These are phyloP conservation scores for Drosophila rufa DNA, from an alignment of 1,140 invertebrate species.

Conservation along the genomic window DNA sequence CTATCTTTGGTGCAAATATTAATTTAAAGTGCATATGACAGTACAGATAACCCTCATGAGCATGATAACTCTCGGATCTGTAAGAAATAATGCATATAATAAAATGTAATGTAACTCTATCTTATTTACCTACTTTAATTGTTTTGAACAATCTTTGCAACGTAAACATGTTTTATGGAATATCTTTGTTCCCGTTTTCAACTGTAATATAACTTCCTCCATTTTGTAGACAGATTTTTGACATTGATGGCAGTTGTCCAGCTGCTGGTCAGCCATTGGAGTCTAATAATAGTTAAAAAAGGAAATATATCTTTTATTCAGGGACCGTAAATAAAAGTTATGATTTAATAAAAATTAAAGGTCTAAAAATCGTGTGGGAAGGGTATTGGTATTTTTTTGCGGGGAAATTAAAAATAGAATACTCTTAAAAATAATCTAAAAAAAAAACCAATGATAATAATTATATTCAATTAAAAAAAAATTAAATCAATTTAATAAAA, in stretches of 20 bases:
- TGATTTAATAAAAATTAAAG: too few relatives aligned
- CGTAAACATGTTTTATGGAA: conserved; percentile 97
- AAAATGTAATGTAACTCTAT: neutral
- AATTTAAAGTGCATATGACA: conserved; percentile 97
- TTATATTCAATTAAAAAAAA: too few relatives aligned
- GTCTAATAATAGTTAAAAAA: conserved; percentile 37
- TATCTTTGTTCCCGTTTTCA: conserved; percentile 92
- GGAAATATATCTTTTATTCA: conserved; percentile 2
- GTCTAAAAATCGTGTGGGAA: too few relatives aligned
- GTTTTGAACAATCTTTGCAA: conserved; percentile 95
- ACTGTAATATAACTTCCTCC: conserved; percentile 89
- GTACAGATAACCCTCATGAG: conserved; percentile 94
- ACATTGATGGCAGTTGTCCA: conserved; percentile 91
- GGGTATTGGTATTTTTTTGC: too few relatives aligned
- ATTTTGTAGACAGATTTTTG: conserved; percentile 96
- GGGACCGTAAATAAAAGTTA: too few relatives aligned
- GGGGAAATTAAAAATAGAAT: too few relatives aligned
- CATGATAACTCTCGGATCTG: conserved; percentile 95
- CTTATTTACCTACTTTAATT: conserved; percentile 89
- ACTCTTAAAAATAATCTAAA: too few relatives aligned
- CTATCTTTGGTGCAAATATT: conserved; percentile 95
- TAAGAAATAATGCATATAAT: conserved; percentile 58
- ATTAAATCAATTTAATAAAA: too few relatives aligned
- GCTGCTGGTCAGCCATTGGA: conserved; percentile 71
- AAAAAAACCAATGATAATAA: too few relatives aligned